These are phyloP conservation scores for Xenopus laevis DNA, from an alignment of 2,113 vertebrate genomes.

Conservation along the genomic window DNA sequence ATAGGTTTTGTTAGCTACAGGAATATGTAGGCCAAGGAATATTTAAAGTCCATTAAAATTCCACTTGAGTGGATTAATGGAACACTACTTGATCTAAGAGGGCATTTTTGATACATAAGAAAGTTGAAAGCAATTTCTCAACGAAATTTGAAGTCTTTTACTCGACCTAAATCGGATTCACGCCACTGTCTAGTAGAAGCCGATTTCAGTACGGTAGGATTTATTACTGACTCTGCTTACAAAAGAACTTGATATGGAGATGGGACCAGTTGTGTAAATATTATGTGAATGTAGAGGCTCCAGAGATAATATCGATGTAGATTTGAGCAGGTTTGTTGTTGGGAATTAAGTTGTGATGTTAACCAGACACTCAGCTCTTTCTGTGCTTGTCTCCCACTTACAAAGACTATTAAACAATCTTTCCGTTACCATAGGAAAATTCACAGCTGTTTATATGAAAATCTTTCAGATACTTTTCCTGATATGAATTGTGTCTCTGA, in stretches of 20 bases:
- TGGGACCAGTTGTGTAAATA: slow-evolving; percentile 55
- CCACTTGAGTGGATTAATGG: slow-evolving; percentile 48
- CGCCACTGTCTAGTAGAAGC: slow-evolving; percentile 46
- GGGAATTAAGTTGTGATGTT: slow-evolving; percentile 51
- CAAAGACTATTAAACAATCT: slow-evolving; percentile 55
- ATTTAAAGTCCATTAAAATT: slow-evolving; percentile 52
- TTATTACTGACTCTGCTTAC: slow-evolving; percentile 56
- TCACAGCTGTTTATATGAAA: slow-evolving; percentile 62
- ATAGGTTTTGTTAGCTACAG: slow-evolving; percentile 38
- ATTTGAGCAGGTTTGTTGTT: slow-evolving; percentile 50
- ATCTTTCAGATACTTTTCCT: slow-evolving; percentile 58
- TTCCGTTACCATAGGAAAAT: slow-evolving; percentile 57
- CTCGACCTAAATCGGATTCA: slow-evolving; percentile 43
- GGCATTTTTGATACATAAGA: too few species aligned
- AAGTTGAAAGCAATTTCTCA: too few species aligned
- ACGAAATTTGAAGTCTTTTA: background rate
- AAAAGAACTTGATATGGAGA: slow-evolving; percentile 52
- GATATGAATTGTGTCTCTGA: slow-evolving; percentile 23
- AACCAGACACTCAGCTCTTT: slow-evolving; percentile 53
- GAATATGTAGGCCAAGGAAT: slow-evolving; percentile 37
- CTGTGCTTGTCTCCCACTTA: slow-evolving; percentile 49
- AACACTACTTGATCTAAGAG: slow-evolving; percentile 42
- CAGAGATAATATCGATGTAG: slow-evolving; percentile 49
- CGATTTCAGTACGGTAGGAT: slow-evolving; percentile 50
- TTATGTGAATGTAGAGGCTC: slow-evolving; percentile 51